Conservation (phyloP, 2,888 invertebrate species). For the Rhagonycha fulva region DNA sequence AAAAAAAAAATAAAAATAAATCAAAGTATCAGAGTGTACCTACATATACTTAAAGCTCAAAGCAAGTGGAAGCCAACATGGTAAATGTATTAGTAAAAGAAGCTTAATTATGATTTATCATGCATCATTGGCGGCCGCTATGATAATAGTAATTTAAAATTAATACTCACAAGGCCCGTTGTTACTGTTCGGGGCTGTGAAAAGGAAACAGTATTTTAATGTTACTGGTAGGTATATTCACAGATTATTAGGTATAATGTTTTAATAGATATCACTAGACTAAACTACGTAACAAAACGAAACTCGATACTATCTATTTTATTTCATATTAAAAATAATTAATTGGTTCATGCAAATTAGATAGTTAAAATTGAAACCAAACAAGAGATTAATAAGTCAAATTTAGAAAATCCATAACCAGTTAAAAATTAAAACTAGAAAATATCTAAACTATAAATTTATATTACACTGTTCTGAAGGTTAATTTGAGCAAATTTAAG, state of each 20-base stretch:
- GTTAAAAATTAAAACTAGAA: neutral
- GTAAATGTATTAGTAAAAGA: neutral
- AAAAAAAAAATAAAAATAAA: neutral
- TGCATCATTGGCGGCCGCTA: slow-evolving; percentile 12
- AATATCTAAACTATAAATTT: neutral
- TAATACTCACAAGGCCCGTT: slow-evolving; percentile 87
- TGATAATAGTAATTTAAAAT: slow-evolving; percentile 37
- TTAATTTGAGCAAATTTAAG: slow-evolving; percentile 7
- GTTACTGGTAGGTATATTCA: no score
- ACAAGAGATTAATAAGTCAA: neutral
- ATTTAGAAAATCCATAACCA: neutral
- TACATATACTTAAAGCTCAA: neutral
- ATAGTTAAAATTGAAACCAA: neutral
- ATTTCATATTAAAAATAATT: neutral
- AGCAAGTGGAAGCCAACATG: neutral
- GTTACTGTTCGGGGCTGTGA: slow-evolving; percentile 85
- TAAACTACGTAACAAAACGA: neutral
- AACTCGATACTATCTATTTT: neutral
- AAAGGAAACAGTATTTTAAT: slow-evolving; percentile 54
- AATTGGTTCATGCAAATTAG: neutral
- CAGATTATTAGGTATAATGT: no score
- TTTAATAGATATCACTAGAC: slow-evolving; percentile 12
- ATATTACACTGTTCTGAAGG: neutral
- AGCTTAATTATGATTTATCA: slow-evolving; percentile 3
- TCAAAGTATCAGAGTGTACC: neutral